A percentile compares a stretch with the other conserved stretches of the same genome.
Conservation (phyloP, 2,888 invertebrate genomes). For the Pycnomerus fuliginosus region DNA sequence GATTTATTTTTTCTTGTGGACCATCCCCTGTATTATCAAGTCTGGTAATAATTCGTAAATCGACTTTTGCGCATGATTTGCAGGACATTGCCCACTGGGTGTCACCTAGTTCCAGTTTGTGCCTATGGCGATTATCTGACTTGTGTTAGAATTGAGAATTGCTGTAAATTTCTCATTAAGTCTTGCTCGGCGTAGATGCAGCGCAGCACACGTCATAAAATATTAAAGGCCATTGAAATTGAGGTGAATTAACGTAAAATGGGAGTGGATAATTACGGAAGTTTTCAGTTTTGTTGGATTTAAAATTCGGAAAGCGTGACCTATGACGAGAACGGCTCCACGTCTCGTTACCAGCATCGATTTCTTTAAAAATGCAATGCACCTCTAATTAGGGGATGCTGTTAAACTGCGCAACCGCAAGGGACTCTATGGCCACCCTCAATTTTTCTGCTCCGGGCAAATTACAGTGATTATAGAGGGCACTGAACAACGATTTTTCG, state of each 20-base stretch:
- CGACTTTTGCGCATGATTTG: too few relatives aligned
- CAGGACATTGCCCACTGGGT: too few relatives aligned
- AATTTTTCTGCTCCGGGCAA: too few relatives aligned
- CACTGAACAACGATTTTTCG: too few relatives aligned
- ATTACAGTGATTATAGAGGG: too few relatives aligned
- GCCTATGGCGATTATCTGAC: too few relatives aligned
- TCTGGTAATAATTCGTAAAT: too few relatives aligned
- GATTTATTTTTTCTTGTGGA: too few relatives aligned
- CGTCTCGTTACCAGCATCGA: constrained; percentile 48
- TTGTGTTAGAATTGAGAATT: constrained; percentile 9
- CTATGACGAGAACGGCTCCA: constrained; percentile 35
- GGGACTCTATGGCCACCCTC: too few relatives aligned
- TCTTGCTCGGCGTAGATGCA: too few relatives aligned
- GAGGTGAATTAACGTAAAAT: not conserved
- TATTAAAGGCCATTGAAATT: not conserved
- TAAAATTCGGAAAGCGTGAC: constrained; percentile 32
- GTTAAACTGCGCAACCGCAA: constrained; percentile 40
- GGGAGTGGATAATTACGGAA: not conserved
- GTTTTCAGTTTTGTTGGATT: not conserved
- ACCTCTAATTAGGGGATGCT: constrained; percentile 48
- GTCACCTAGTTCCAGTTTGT: too few relatives aligned
- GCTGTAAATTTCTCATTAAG: constrained; percentile 8
- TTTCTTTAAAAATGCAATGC: constrained; percentile 52
- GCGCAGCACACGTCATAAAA: constrained; percentile 6
- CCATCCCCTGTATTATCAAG: too few relatives aligned